Percentiles rank a stretch among this genome's conserved stretches.
phyloP scores from a whole-genome alignment of 2,797 vertebrate genomes.

The Megalops cyprinoides region DNA sequence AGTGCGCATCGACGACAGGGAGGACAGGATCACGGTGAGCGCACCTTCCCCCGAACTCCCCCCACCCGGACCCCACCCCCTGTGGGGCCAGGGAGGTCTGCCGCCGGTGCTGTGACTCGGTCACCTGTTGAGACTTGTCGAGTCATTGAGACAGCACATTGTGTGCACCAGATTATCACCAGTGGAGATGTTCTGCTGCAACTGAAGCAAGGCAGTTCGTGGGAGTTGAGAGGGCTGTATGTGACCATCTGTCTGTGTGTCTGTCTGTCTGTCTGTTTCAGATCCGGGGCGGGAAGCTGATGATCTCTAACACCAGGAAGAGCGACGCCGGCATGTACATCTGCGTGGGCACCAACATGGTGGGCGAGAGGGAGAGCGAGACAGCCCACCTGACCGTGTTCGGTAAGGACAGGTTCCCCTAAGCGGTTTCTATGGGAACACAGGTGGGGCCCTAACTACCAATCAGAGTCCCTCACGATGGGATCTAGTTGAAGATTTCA shows the following conservation, averaged over 20 bases:
- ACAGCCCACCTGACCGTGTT: slow-evolving; percentile 97
- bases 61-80: no score
- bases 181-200: no score
- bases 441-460: no score
- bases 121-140: no score
- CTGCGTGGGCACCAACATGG: slow-evolving; percentile 98
- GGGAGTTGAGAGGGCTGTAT: background rate
- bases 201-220: no score
- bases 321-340: slow-evolving; percentile 95
- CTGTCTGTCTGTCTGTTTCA: slow-evolving; percentile 53
- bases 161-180: no score
- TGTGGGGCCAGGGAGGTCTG: background rate
- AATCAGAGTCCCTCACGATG: no score
- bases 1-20: slow-evolving; percentile 90
- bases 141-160: no score
- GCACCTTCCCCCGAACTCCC: background rate
- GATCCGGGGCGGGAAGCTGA: slow-evolving; percentile 96
- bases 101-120: no score
- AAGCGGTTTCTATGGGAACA: background rate
- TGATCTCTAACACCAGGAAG: slow-evolving; percentile 97
- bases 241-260: background rate
- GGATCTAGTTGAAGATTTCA: no score
- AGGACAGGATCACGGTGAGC: slow-evolving; percentile 91
- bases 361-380: slow-evolving; percentile 95
- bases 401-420: slow-evolving; percentile 71